Evolutionary conservation across 1,140 invertebrate species (phyloP).

Genomic region (Matsumurasca onukii): DNA sequence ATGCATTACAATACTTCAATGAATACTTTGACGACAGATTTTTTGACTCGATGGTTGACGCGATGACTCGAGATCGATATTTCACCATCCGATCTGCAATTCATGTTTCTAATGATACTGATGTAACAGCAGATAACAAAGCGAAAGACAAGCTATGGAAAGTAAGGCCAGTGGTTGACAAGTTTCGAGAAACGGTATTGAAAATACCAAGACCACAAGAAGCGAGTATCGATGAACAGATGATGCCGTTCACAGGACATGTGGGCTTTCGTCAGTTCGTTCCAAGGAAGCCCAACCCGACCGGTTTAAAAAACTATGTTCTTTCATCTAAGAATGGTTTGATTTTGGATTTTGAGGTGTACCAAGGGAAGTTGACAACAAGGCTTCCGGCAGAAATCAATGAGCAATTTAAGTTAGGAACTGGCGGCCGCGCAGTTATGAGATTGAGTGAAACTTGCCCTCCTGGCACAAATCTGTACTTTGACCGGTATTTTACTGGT

Average conservation of each 20-base stretch:
- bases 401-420: neutral
- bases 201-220: slow-evolving; percentile 13
- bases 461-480: neutral
- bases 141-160: slow-evolving; percentile 27
- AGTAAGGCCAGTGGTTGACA: slow-evolving; percentile 28
- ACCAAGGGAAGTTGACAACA: neutral
- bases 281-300: slow-evolving; percentile 39
- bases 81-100: slow-evolving; percentile 25
- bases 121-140: slow-evolving; percentile 15
- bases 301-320: slow-evolving; percentile 33
- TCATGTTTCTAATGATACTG: slow-evolving; percentile 15
- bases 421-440: neutral
- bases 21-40: slow-evolving; percentile 28
- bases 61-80: slow-evolving; percentile 29
- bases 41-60: slow-evolving; percentile 20
- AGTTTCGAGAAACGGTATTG: slow-evolving; percentile 23
- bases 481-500: neutral
- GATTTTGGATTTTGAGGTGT: neutral
- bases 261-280: slow-evolving; percentile 37
- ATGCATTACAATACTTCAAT: slow-evolving; percentile 22
- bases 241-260: slow-evolving; percentile 39
- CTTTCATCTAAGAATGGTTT: neutral
- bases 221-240: slow-evolving; percentile 41
- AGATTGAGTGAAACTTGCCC: neutral
- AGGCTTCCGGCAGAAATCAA: neutral